A percentile compares a stretch with the other conserved stretches of the same genome.
phyloP scores from a whole-genome alignment of 2,888 invertebrate species.

The Agriotes lineatus region DNA sequence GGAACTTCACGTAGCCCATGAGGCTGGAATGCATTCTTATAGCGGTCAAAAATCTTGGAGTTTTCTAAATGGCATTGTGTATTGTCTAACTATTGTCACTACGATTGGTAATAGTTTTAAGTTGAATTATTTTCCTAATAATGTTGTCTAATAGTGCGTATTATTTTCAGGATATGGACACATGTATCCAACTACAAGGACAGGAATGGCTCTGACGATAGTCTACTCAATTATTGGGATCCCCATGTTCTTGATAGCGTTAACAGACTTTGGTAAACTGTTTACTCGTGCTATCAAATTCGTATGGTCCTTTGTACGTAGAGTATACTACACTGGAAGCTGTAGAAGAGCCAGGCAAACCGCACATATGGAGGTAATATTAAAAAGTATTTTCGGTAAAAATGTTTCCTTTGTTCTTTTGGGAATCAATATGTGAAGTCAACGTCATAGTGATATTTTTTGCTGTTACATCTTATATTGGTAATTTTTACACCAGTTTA shows the following conservation, averaged over 20 bases:
- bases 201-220: conserved; percentile 90
- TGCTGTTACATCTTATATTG: too few relatives aligned
- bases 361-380: conserved; percentile 77
- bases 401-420: too few relatives aligned
- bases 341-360: conserved; percentile 83
- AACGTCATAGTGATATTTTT: too few relatives aligned
- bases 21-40: conserved; percentile 85
- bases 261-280: conserved; percentile 95
- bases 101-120: conserved; percentile 96
- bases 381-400: too few relatives aligned
- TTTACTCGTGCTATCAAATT: conserved; percentile 93
- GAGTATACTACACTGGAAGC: conserved; percentile 88
- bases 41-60: conserved; percentile 90
- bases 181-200: conserved; percentile 89
- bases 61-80: conserved; percentile 88
- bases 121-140: too few relatives aligned
- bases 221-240: conserved; percentile 96
- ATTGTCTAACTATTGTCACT: conserved; percentile 87
- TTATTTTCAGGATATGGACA: conserved; percentile 91
- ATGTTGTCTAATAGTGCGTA: background rate
- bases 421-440: too few relatives aligned
- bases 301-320: conserved; percentile 87
- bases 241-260: conserved; percentile 92
- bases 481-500: too few relatives aligned
- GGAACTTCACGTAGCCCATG: conserved; percentile 85